A percentile compares a stretch with the other conserved stretches of the same genome.
Conservation (phyloP, 2,888 invertebrate genomes). For the Zhuqinia jingwanae region DNA sequence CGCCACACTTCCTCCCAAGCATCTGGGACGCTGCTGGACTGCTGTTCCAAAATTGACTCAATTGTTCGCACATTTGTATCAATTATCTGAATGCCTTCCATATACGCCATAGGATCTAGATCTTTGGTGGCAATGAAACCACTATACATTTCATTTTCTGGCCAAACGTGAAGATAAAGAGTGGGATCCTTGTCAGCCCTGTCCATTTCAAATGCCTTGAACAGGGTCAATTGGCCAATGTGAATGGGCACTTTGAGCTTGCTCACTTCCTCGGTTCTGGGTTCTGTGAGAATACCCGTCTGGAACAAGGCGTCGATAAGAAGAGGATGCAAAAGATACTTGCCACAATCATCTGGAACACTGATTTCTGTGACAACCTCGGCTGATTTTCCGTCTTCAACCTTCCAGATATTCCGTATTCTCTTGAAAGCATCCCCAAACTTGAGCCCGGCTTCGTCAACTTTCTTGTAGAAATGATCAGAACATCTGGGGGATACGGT, state of each 20-base stretch:
- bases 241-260: conserved; percentile 57
- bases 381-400: not conserved
- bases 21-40: conserved; percentile 2
- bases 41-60: conserved; percentile 34
- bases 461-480: conserved; percentile 53
- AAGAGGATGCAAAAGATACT: conserved; percentile 5
- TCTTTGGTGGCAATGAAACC: not conserved
- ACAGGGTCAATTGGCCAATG: conserved; percentile 43
- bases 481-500: not conserved
- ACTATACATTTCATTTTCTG: not conserved
- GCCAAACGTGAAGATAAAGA: conserved; percentile 8
- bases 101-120: not conserved
- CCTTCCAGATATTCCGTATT: conserved; percentile 34
- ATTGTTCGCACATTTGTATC: conserved; percentile 1
- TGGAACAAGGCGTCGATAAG: conserved; percentile 23
- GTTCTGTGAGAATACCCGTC: not conserved
- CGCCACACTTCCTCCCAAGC: conserved; percentile 53
- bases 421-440: conserved; percentile 61
- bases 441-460: conserved; percentile 47
- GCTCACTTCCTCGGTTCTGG: not conserved
- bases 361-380: not conserved
- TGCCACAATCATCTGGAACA: not conserved
- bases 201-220: not conserved
- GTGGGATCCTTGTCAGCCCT: too few species aligned
- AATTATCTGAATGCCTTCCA: conserved; percentile 10